Percentiles rank a stretch among this genome's conserved stretches.
Evolutionary conservation across 2,797 vertebrate species (phyloP).

Genomic region (Sphenopsis melanotis): DNA sequence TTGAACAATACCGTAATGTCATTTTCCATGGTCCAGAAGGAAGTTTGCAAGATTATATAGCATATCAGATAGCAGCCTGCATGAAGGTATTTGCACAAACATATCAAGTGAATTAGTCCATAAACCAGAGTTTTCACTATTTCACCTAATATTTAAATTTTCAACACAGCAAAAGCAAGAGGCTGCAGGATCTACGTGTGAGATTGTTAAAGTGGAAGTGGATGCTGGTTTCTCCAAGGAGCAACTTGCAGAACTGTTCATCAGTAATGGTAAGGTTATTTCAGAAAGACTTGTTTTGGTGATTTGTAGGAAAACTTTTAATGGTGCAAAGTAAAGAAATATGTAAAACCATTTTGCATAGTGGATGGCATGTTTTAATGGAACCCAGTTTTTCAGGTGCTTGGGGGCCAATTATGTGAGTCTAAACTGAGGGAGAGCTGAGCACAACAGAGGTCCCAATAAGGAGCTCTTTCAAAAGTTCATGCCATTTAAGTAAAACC

Average conservation of each 20-base stretch:
- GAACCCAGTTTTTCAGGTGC: neutral
- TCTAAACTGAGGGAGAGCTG: neutral
- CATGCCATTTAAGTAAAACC: neutral
- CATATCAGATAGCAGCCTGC: conserved; percentile 83
- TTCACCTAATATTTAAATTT: conserved; percentile 38
- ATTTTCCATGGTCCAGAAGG: conserved; percentile 94
- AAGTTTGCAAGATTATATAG: conserved; percentile 91
- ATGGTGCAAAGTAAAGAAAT: neutral
- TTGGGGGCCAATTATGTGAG: neutral
- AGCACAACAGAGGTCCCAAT: neutral
- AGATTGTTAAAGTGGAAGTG: conserved; percentile 87
- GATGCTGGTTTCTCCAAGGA: conserved; percentile 87
- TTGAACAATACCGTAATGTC: conserved; percentile 90
- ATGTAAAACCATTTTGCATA: neutral
- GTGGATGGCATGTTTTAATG: neutral
- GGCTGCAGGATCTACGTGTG: conserved; percentile 82
- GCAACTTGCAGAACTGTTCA: conserved; percentile 89
- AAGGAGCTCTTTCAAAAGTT: neutral
- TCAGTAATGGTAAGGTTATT: conserved; percentile 83
- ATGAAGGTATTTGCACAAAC: conserved; percentile 81
- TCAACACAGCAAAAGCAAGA: conserved; percentile 85
- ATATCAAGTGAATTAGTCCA: neutral
- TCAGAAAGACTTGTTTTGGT: neutral
- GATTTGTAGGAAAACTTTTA: neutral
- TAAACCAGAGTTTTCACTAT: neutral